These are phyloP conservation scores for Polypedilum vanderplanki DNA, from an alignment of 1,140 invertebrate species.

Conservation along the genomic window DNA sequence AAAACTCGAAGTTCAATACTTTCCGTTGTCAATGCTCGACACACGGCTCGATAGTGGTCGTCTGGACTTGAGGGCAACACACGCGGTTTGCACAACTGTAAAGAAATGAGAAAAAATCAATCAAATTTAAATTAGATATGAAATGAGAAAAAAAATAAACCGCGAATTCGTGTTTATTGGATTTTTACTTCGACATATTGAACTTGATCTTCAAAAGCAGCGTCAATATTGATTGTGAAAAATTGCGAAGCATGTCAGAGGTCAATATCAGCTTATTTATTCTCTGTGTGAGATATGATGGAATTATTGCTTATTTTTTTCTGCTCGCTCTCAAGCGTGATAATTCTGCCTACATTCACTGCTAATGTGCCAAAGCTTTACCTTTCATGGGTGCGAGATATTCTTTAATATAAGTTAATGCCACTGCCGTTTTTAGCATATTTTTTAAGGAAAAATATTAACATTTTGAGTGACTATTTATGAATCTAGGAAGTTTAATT, in stretches of 20 bases:
- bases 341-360: too few species aligned
- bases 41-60: conserved; percentile 83
- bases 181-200: background rate
- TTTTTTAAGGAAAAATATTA: too few species aligned
- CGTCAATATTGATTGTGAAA: conserved; percentile 10
- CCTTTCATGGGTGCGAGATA: too few species aligned
- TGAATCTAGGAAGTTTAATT: too few species aligned
- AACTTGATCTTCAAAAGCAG: conserved; percentile 5
- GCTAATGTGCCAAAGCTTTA: too few species aligned
- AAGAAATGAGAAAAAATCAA: conserved; percentile 21
- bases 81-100: conserved; percentile 41
- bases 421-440: too few species aligned
- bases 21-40: conserved; percentile 82
- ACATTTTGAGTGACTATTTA: too few species aligned
- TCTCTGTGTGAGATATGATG: conserved; percentile 17
- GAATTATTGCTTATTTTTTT: too few species aligned
- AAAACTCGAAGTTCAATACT: conserved; percentile 82
- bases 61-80: conserved; percentile 49
- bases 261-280: background rate
- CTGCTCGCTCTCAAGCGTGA: too few species aligned
- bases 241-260: conserved; percentile 10
- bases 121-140: conserved; percentile 1
- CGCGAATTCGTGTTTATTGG: background rate
- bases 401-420: too few species aligned
- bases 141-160: background rate